Conservation (phyloP, 1,140 invertebrate species). For the Lordiphosa collinella region DNA sequence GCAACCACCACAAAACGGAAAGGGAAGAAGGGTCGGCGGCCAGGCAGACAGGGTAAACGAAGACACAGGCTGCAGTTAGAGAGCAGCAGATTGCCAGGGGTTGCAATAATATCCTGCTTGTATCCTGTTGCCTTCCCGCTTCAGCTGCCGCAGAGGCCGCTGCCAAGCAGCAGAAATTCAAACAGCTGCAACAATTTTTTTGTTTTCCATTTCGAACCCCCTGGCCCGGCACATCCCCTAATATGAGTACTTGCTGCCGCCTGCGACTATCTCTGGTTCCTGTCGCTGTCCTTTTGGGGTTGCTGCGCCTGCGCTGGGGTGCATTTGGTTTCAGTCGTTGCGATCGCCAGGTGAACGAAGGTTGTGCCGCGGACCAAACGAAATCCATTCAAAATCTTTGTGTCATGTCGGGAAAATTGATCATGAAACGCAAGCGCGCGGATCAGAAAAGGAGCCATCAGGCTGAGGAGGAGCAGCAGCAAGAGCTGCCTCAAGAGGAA, state of each 20-base stretch:
- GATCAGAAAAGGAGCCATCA: slow-evolving; percentile 36
- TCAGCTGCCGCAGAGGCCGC: slow-evolving; percentile 50
- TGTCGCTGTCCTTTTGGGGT: slow-evolving; percentile 49
- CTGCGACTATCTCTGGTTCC: slow-evolving; percentile 53
- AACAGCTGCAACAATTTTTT: slow-evolving; percentile 77
- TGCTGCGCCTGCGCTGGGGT: slow-evolving; percentile 40
- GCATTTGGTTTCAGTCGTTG: slow-evolving; percentile 59
- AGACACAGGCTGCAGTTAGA: slow-evolving; percentile 47
- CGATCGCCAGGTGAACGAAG: slow-evolving; percentile 72
- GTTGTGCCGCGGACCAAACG: slow-evolving; percentile 51
- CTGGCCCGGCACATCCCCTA: slow-evolving; percentile 60
- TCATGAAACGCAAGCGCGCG: slow-evolving; percentile 68
- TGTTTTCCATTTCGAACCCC: slow-evolving; percentile 35
- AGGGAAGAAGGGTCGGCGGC: slow-evolving; percentile 8
- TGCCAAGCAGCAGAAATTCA: slow-evolving; percentile 37
- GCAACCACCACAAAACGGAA: slow-evolving; percentile 34
- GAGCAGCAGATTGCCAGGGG: slow-evolving; percentile 55
- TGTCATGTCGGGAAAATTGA: slow-evolving; percentile 67
- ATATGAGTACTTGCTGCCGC: slow-evolving; percentile 22
- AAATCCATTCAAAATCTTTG: slow-evolving; percentile 2
- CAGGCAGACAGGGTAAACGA: slow-evolving; percentile 42
- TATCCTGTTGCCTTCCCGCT: slow-evolving; percentile 76
- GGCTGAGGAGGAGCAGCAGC: slow-evolving; percentile 12
- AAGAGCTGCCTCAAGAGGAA: slow-evolving; percentile 1
- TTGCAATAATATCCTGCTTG: slow-evolving; percentile 54